Percentiles rank a stretch among this genome's conserved stretches.
phyloP scores from a whole-genome alignment of 1,140 invertebrate species.

The Globodera ellingtonae region DNA sequence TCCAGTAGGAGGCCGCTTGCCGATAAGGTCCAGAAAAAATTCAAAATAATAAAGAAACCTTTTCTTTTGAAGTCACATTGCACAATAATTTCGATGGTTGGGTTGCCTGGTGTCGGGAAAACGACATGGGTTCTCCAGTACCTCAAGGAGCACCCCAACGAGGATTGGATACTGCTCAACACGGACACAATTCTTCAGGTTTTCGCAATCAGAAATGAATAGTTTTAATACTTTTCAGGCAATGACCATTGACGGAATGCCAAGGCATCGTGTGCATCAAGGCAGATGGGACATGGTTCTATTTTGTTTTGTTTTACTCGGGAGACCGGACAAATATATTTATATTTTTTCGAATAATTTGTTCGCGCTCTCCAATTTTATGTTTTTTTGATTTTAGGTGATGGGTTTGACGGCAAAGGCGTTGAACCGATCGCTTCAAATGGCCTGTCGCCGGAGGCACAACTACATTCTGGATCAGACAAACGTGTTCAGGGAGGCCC shows the following conservation, averaged over 20 bases:
- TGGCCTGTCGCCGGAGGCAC: constrained; percentile 61
- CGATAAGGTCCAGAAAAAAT: constrained; percentile 20
- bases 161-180: constrained; percentile 59
- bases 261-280: constrained; percentile 52
- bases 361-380: not conserved
- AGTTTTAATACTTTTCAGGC: constrained; percentile 18
- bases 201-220: not conserved
- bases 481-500: constrained; percentile 53
- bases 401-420: constrained; percentile 63
- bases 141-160: constrained; percentile 58
- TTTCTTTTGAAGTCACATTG: constrained; percentile 49
- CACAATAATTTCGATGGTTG: constrained; percentile 62
- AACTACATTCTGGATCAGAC: constrained; percentile 65
- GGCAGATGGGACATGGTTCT: constrained; percentile 61
- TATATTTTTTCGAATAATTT: not conserved
- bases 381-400: constrained; percentile 30
- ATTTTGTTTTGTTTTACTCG: not conserved
- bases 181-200: constrained; percentile 50
- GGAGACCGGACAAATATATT: not conserved
- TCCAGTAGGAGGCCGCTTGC: constrained; percentile 31
- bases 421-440: constrained; percentile 40
- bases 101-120: constrained; percentile 48
- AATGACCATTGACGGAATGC: constrained; percentile 55
- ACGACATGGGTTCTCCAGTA: constrained; percentile 61
- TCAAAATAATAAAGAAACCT: not conserved